Base-by-base conservation (phyloP, 2,113 vertebrate genomes). In the Uropsilus gracilis region DNA sequence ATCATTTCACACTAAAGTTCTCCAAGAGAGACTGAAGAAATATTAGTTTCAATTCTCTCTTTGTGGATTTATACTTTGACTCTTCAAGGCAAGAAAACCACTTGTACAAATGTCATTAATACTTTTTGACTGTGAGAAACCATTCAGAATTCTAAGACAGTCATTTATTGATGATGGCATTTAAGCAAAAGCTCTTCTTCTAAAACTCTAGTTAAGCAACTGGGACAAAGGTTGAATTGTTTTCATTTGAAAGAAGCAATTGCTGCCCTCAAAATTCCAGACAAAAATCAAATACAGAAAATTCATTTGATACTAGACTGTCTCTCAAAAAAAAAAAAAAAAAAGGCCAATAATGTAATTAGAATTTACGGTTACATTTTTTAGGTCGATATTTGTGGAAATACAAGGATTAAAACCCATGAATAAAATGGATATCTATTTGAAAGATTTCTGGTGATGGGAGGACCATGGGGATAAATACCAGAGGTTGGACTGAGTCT, bases 201-300 rank as follows among this genome's bases (percentile, higher is more conserved):
- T 14, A 89, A 89, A 97, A 84, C 8, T 68, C 66, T 12, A 69
- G 20, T 75, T 82, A 86, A 89, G 46, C 66, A 86, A 72, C 20
- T 57, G 37, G 8, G 55, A 95, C 95, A 97, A 95, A 34, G 44
- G 37, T 75, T 71, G 48, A 86, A 96, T 89, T 96, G 84, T 97
- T 97, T 96, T 94, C 80, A 76, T 83, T 86, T 97, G 69, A 96
- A 55, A 73, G 94, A 83, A 86, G 78, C 18, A 63, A 95, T 20
- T 89, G 57, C 77, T 66, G 69, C 14, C 44, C 86, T 90, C 61
- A 93, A 94, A 86, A 96, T 93, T 91, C 42, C 44, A 95, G 42
- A 81, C n/a, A 78, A 72, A 82, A 66, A 32, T 64, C 37, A 57
- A 92, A 76, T 78, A 87, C 57, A 91, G 37, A 83, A 53, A 83